Base-by-base conservation (phyloP, 2,888 invertebrate genomes). In the Leptinotarsa juncta region DNA sequence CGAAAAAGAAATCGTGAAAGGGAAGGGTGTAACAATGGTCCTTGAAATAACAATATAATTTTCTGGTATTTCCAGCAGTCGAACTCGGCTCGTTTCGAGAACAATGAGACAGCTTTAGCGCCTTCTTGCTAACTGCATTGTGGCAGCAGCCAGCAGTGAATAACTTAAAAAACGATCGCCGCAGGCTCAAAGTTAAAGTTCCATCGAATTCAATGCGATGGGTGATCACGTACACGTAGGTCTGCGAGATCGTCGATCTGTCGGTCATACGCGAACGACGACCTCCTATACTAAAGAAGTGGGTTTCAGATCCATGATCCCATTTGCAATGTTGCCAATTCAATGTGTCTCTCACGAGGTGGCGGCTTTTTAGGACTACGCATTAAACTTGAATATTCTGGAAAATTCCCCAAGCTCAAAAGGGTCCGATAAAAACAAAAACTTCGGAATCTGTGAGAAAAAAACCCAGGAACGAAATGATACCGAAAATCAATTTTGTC, bases 231-330 rank as follows among this genome's bases (percentile, higher is more conserved):
- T 32, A 26, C 71, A 65, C 71, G 71, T 71, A 71, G 69, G 57
- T 69, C 69, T 69, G 76, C 62, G 71, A 76, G 76, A 73, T 76
- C 74, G 74, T 71, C 77, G 77, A 77, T 77, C 77, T 77, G 70
- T 73, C 78, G 78, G 78, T 78, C 78, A 78, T 70, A 67, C 23
- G 76, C 74, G 78, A 75, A 71, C 78, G 70, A 72, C 76, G 78
- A 78, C 78, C 78, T 42, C 42, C 10, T 66, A 55, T 55, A 60
- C 51, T 51, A 71, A 74, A 74, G 74, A 76, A 76, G 67, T 76
- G 71, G 76, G 71, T 73, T 73, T 70, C 55, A 70, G 67, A 75
- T n/a, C 70, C 72, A 70, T 50, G 32, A 69, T 57, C 32, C 53
- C 48, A 42, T 48, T 16, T 48, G 57, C 75, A 14, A 16, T 20